These are phyloP conservation scores for Gouania willdenowi DNA, from an alignment of 2,797 vertebrate genomes.

Conservation along the genomic window DNA sequence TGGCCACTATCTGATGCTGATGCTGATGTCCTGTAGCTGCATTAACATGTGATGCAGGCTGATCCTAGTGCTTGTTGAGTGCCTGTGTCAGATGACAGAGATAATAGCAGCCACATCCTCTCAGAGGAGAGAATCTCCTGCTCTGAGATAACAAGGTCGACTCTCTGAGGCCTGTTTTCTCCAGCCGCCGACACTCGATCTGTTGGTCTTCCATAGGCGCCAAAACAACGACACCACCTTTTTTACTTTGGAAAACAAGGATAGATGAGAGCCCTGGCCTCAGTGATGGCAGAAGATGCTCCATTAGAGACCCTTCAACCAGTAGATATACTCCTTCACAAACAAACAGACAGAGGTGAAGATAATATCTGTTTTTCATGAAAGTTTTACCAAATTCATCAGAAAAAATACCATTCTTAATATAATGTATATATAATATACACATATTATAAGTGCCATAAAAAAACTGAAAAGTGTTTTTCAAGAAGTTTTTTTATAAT, in stretches of 20 bases:
- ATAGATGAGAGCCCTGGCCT: background rate
- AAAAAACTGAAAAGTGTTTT: too few species aligned
- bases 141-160: conserved; percentile 48
- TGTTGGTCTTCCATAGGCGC: conserved; percentile 1
- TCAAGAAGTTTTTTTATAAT: too few species aligned
- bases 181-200: conserved; percentile 39
- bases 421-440: too few species aligned
- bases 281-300: background rate
- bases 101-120: conserved; percentile 59
- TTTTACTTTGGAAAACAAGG: conserved; percentile 1
- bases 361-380: too few species aligned
- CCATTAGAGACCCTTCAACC: too few species aligned
- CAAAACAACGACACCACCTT: conserved; percentile 17
- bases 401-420: too few species aligned
- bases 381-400: too few species aligned
- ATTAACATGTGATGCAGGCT: conserved; percentile 35
- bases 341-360: too few species aligned
- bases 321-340: too few species aligned
- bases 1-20: conserved; percentile 50
- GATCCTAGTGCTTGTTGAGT: conserved; percentile 27
- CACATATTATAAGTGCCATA: too few species aligned
- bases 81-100: conserved; percentile 65
- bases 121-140: conserved; percentile 48
- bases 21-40: conserved; percentile 27
- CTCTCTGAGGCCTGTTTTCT: conserved; percentile 22